Conservation (phyloP, 2,113 vertebrate genomes). For the Nyctibius bracteatus region DNA sequence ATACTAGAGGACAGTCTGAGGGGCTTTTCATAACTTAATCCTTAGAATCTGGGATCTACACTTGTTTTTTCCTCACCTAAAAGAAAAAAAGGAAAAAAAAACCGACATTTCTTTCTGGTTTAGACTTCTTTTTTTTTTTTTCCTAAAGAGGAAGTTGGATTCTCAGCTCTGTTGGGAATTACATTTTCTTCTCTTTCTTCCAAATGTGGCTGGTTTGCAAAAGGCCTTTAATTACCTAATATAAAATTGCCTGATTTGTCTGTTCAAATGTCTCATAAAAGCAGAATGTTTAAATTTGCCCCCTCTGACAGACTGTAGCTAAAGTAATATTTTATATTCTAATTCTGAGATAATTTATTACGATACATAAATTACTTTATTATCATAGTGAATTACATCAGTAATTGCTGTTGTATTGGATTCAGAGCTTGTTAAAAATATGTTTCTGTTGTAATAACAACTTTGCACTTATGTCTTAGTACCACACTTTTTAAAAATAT, state of each 20-base stretch:
- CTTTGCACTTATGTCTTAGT: background rate
- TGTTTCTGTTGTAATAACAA: background rate
- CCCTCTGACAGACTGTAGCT: background rate
- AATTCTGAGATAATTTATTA: background rate
- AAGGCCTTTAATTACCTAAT: background rate
- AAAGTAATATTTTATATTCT: constrained; percentile 20
- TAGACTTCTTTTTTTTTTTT: background rate
- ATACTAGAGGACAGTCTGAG: background rate
- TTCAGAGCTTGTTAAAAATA: background rate
- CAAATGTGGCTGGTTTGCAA: background rate
- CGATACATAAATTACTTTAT: constrained; percentile 15
- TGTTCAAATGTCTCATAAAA: background rate
- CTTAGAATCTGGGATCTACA: background rate
- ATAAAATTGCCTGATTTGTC: constrained; percentile 1
- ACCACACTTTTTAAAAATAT: background rate
- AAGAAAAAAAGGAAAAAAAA: background rate
- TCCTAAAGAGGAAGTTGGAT: background rate
- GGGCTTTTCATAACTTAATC: background rate
- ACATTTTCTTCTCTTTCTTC: background rate
- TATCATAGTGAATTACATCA: background rate
- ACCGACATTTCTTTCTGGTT: background rate
- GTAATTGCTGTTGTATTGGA: background rate
- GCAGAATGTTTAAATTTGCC: background rate
- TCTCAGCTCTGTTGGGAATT: background rate
- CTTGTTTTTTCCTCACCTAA: background rate